Evolutionary conservation across 2,888 invertebrate species (phyloP), one percentile per base, ranked within the genome.

Genomic region (Scaptomyza cyrtandrae): DNA sequence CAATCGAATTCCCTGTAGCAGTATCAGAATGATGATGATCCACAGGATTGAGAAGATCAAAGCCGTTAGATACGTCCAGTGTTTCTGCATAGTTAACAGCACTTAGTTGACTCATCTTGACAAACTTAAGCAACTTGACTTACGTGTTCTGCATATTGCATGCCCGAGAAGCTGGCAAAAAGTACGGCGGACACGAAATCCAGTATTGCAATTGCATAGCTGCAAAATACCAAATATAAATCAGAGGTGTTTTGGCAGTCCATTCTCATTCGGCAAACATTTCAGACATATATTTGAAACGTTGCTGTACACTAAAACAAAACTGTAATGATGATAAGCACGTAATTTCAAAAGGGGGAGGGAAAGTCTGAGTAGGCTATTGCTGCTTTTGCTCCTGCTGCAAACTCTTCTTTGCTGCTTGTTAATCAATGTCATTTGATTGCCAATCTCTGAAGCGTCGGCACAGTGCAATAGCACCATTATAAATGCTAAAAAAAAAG

Each of bases 291-390:
- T 4, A 52, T 63, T 64, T 50, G 44, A 60, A 68, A 33, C 41
- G 13, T 29, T 44, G 24, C 69, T 80, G 80, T 57, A 58, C 66
- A 86, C 78, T 84, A 84, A 84, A 84, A 88, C 83, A 84, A 84
- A 72, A 86, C 83, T 75, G 65, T 86, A 84, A 86, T 84, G 88
- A 88, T 88, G 80, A 83, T 86, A 80, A 83, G 86, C 86, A 84
- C 86, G 88, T 86, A 86, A 60, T 66, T 69, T 67, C 67, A 52
- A 57, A 52, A 49, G 24, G 19, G 10, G 24, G 14, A 10, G n/a
- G 33, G 35, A 11, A 37, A 16, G 10, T 44, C 44, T 19, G 16
- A 27, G 57, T 14, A 13, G 43, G 6, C 33, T n/a, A 29, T 13
- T 37, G 14, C 39, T 61, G 35, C 6, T 31, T 24, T 58, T 37